These are phyloP conservation scores for Eudiplozoon nipponicum DNA, from an alignment of 2,888 invertebrate genomes.

Conservation along the genomic window DNA sequence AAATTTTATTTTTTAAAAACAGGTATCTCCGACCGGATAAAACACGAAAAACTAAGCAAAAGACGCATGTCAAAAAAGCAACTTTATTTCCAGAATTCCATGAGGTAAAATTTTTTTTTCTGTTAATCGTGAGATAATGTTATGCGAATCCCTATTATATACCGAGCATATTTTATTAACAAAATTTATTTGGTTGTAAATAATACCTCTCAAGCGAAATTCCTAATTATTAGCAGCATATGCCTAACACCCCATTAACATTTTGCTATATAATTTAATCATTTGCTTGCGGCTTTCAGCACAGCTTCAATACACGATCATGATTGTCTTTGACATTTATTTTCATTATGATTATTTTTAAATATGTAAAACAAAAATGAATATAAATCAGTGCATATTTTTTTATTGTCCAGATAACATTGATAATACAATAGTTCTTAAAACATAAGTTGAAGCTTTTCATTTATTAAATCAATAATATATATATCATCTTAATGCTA, in stretches of 20 bases:
- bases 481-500: too few relatives aligned
- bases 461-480: too few relatives aligned
- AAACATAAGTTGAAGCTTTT: too few relatives aligned
- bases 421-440: too few relatives aligned
- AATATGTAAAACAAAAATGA: too few relatives aligned
- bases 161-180: too few relatives aligned
- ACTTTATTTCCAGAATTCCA: constrained; percentile 67
- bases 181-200: too few relatives aligned
- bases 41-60: constrained; percentile 42
- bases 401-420: too few relatives aligned
- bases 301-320: neutral
- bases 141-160: constrained; percentile 21
- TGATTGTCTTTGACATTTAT: neutral
- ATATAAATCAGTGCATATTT: too few relatives aligned
- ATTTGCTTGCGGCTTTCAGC: neutral
- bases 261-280: neutral
- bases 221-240: neutral
- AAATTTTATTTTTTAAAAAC: constrained; percentile 15
- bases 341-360: too few relatives aligned
- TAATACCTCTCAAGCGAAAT: too few relatives aligned
- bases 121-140: too few relatives aligned
- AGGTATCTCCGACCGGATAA: constrained; percentile 54
- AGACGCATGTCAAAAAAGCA: constrained; percentile 60
- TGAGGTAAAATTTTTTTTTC: constrained; percentile 30
- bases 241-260: neutral